Evolutionary conservation across 2,113 vertebrate genomes (phyloP).

Genomic region (Loxodonta africana): DNA sequence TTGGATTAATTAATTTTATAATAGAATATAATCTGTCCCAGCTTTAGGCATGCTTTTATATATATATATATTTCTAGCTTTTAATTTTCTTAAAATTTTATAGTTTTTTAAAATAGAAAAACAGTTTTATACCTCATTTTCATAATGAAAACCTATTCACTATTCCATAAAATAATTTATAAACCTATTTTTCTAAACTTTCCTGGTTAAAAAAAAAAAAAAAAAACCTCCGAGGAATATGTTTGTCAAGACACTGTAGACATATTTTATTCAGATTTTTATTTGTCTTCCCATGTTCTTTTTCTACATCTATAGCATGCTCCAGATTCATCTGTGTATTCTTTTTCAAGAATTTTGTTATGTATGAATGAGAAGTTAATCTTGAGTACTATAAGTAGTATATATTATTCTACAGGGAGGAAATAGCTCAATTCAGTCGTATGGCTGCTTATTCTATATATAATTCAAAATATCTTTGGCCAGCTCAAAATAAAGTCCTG

Average conservation of each 20-base stretch:
- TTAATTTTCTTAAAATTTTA: slow-evolving; percentile 71
- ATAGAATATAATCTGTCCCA: slow-evolving; percentile 50
- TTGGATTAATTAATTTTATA: slow-evolving; percentile 62
- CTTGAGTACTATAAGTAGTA: slow-evolving; percentile 66
- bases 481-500: slow-evolving; percentile 65
- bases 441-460: slow-evolving; percentile 58
- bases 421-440: slow-evolving; percentile 72
- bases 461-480: slow-evolving; percentile 73
- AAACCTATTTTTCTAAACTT: slow-evolving; percentile 15
- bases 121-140: slow-evolving; percentile 63
- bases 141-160: slow-evolving; percentile 60
- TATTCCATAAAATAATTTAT: slow-evolving; percentile 35
- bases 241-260: neutral
- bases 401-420: slow-evolving; percentile 47
- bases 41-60: slow-evolving; percentile 52
- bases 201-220: slow-evolving; percentile 13
- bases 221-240: slow-evolving; percentile 50
- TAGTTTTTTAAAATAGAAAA: slow-evolving; percentile 74
- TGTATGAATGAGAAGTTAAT: slow-evolving; percentile 52
- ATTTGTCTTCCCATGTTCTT: slow-evolving; percentile 42
- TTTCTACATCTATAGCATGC: slow-evolving; percentile 6
- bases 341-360: slow-evolving; percentile 51
- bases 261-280: neutral
- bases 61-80: slow-evolving; percentile 73
- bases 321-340: slow-evolving; percentile 20